Conservation (phyloP, 2,888 invertebrate genomes). For the Choreutis nemorana region DNA sequence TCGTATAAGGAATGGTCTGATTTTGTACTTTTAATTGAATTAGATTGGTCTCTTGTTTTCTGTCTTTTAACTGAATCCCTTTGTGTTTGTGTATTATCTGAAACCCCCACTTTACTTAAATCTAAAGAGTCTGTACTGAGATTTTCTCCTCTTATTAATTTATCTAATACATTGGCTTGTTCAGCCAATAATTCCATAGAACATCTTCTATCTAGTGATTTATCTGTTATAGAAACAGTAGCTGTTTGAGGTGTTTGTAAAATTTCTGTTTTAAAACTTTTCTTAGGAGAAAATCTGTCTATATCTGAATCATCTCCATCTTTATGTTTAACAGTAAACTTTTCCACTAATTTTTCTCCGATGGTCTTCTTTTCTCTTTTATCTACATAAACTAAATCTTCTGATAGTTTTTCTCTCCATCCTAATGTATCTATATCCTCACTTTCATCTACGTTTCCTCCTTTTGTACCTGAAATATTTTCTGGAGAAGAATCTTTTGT, state of each 20-base stretch:
- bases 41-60: conserved; percentile 21
- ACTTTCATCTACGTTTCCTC: conserved; percentile 7
- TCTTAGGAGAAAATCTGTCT: conserved; percentile 6
- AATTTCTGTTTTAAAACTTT: conserved; percentile 8
- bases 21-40: conserved; percentile 44
- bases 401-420: conserved; percentile 72
- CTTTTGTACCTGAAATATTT: conserved; percentile 6
- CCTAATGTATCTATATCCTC: conserved; percentile 16
- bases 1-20: conserved; percentile 54
- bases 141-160: conserved; percentile 61
- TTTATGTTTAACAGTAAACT: conserved; percentile 73
- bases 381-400: conserved; percentile 58
- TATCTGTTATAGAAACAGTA: conserved; percentile 15
- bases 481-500: conserved; percentile 15
- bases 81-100: conserved; percentile 16
- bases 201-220: conserved; percentile 53
- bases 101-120: conserved; percentile 48
- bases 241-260: conserved; percentile 14
- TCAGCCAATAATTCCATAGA: conserved; percentile 66
- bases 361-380: conserved; percentile 71
- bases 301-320: conserved; percentile 28
- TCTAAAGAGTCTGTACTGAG: conserved; percentile 50
- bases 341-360: conserved; percentile 79
- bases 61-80: conserved; percentile 16
- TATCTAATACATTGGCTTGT: conserved; percentile 61